Percentiles rank a stretch among this genome's conserved stretches.
These are phyloP conservation scores for Tragelaphus scriptus DNA, from an alignment of 2,113 vertebrate species.

Conservation along the genomic window DNA sequence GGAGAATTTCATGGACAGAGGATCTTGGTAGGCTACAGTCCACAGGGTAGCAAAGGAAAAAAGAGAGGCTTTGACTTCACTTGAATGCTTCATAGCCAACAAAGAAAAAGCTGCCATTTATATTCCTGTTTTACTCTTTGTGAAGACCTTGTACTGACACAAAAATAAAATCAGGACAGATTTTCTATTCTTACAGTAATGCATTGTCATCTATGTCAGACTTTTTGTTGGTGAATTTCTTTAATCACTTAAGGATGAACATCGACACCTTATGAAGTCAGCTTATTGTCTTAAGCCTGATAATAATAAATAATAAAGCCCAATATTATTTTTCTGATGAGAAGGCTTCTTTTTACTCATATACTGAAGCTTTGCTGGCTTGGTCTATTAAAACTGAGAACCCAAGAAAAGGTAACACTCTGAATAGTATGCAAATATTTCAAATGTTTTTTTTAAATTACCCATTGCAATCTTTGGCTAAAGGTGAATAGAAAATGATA, in stretches of 20 bases:
- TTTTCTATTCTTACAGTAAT: conserved; percentile 19
- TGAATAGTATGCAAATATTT: conserved; percentile 68
- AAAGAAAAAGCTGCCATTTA: conserved; percentile 13
- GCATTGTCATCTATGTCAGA: conserved; percentile 54
- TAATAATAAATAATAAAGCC: conserved; percentile 27
- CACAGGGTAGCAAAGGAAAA: not conserved
- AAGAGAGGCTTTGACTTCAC: not conserved
- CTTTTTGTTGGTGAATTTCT: conserved; percentile 26
- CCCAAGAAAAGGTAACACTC: conserved; percentile 36
- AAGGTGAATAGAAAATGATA: conserved; percentile 74
- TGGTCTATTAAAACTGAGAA: conserved; percentile 32
- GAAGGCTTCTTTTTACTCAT: not conserved
- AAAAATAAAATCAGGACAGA: conserved; percentile 6
- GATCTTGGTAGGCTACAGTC: not conserved
- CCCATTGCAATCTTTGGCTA: conserved; percentile 62
- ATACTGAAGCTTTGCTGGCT: not conserved
- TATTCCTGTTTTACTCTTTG: conserved; percentile 38
- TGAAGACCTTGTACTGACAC: conserved; percentile 1
- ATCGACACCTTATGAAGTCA: conserved; percentile 48
- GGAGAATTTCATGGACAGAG: not conserved
- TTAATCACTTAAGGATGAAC: conserved; percentile 57
- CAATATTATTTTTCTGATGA: conserved; percentile 58
- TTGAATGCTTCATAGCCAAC: not conserved
- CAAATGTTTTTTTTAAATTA: conserved; percentile 72
- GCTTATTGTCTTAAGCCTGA: conserved; percentile 36